Evolutionary conservation across 23 tunicate species (phyloP).

Genomic region (Trididemnum nubilum): DNA sequence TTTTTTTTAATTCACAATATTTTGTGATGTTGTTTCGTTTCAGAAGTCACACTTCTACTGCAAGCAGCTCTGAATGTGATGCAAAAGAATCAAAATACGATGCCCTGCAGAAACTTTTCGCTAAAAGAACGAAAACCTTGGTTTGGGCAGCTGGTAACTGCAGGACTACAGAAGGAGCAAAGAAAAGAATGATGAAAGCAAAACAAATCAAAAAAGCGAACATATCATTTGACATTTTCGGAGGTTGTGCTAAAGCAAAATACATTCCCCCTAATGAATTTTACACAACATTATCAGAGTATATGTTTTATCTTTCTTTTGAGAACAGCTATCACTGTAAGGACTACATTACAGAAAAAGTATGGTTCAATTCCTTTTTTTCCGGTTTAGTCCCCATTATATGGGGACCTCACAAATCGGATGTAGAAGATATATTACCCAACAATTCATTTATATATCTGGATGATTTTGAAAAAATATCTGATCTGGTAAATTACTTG

Average conservation of each 20-base stretch:
- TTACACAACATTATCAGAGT: slow-evolving; percentile 1
- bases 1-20: no score
- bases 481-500: neutral
- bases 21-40: no score
- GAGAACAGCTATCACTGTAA: slow-evolving; percentile 47
- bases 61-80: no score
- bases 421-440: slow-evolving; percentile 8
- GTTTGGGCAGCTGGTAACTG: slow-evolving; percentile 23
- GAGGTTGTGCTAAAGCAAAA: neutral
- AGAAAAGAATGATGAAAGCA: neutral
- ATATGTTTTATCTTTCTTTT: slow-evolving; percentile 61
- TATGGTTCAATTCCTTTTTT: slow-evolving; percentile 36
- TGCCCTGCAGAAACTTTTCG: slow-evolving; percentile 9
- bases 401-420: slow-evolving; percentile 37
- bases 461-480: slow-evolving; percentile 23
- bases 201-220: neutral
- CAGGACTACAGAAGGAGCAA: slow-evolving; percentile 2
- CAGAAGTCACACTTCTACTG: no score
- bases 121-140: neutral
- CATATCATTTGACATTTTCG: neutral
- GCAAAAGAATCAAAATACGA: no score
- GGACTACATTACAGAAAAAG: slow-evolving; percentile 29
- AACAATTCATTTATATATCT: slow-evolving; percentile 20
- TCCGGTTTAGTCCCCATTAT: slow-evolving; percentile 19
- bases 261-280: neutral